These are phyloP conservation scores for Chelonus formosanus DNA, from an alignment of 2,888 invertebrate genomes.

Conservation along the genomic window DNA sequence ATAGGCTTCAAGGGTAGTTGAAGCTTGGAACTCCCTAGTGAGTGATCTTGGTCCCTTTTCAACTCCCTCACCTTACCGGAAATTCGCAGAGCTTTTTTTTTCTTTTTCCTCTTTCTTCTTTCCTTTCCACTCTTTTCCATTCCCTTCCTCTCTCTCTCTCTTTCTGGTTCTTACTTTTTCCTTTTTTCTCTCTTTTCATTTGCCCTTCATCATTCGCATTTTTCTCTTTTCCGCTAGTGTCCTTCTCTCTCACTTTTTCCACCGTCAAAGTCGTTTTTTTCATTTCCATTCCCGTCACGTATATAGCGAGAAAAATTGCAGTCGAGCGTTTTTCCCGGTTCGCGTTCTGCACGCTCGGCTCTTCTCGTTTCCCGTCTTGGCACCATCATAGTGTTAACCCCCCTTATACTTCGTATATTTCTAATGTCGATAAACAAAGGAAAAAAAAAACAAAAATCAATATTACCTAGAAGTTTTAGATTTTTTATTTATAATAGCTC, in stretches of 20 bases:
- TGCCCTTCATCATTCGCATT: constrained; percentile 30
- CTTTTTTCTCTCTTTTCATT: constrained; percentile 20
- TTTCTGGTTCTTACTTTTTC: constrained; percentile 4
- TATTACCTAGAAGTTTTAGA: too few species aligned
- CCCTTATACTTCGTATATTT: constrained; percentile 37
- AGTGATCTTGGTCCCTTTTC: constrained; percentile 45
- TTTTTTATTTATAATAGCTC: too few species aligned
- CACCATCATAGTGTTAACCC: neutral
- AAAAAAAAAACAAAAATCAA: neutral
- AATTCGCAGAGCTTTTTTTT: constrained; percentile 41
- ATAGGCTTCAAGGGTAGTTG: constrained; percentile 35
- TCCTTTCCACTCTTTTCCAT: constrained; percentile 40
- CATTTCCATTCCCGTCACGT: constrained; percentile 64
- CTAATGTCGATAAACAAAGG: constrained; percentile 19
- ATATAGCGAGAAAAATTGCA: constrained; percentile 66
- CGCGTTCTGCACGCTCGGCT: constrained; percentile 63
- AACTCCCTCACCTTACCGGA: constrained; percentile 37
- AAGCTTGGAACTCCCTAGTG: constrained; percentile 53
- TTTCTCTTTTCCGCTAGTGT: constrained; percentile 20
- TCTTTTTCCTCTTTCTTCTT: constrained; percentile 38
- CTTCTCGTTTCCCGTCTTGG: constrained; percentile 37
- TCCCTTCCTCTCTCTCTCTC: constrained; percentile 15
- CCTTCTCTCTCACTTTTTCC: constrained; percentile 31
- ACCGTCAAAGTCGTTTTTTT: constrained; percentile 45
- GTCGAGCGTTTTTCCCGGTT: constrained; percentile 64